Evolutionary conservation across 2,113 vertebrate genomes (phyloP).

Genomic region (Pachypanchax playfairii): DNA sequence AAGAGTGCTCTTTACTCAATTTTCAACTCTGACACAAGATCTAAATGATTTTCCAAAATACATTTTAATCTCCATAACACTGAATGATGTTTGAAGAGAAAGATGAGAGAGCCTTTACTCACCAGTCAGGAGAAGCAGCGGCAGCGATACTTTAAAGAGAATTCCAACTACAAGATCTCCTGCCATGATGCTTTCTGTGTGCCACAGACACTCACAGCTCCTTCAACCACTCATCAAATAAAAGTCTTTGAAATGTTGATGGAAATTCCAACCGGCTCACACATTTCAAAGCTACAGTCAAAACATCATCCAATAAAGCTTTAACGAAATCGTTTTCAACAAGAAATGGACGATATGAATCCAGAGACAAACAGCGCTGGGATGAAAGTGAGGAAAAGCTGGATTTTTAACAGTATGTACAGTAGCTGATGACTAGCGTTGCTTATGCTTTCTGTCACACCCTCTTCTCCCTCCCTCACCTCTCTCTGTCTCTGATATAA

Average conservation of each 20-base stretch:
- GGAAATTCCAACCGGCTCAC: constrained; percentile 40
- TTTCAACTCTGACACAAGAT: constrained; percentile 3
- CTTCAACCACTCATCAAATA: constrained; percentile 6
- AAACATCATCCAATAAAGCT: constrained; percentile 31
- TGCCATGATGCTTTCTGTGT: constrained; percentile 51
- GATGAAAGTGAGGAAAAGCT: constrained; percentile 4
- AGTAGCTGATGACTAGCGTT: constrained; percentile 39
- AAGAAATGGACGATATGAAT: not conserved
- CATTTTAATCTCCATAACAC: not conserved
- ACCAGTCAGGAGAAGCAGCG: constrained; percentile 74
- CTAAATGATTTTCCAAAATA: not conserved
- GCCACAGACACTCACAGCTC: constrained; percentile 30
- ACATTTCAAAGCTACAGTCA: constrained; percentile 48
- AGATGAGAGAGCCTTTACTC: constrained; percentile 43
- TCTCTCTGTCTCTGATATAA: constrained; percentile 50
- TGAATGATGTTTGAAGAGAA: not conserved
- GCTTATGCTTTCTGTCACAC: constrained; percentile 55
- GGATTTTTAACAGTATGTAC: constrained; percentile 22
- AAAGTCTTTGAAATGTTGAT: constrained; percentile 26
- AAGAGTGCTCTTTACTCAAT: not conserved
- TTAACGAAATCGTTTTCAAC: not conserved
- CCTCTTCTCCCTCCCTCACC: constrained; percentile 54
- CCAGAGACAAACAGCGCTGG: not conserved
- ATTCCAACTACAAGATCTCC: constrained; percentile 65
- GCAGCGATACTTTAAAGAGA: constrained; percentile 73